phyloP scores from a whole-genome alignment of 2,797 vertebrate genomes.

The Melanotaenia parkinsoni region DNA sequence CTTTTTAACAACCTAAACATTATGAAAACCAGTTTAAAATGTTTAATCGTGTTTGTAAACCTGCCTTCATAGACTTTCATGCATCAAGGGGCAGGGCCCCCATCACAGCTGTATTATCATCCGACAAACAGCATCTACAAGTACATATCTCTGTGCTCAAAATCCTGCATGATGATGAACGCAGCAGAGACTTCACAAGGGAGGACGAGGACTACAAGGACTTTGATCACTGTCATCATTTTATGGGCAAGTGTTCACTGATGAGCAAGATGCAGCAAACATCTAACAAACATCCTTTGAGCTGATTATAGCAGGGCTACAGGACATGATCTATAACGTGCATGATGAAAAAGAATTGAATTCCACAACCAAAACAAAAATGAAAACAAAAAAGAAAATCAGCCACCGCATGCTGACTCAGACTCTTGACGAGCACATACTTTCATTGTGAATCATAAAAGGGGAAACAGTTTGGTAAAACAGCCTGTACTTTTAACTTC shows the following conservation, averaged over 20 bases:
- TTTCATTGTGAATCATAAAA: constrained; percentile 29
- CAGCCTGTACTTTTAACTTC: constrained; percentile 47
- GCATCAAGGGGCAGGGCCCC: neutral
- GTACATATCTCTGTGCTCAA: neutral
- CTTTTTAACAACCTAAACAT: neutral
- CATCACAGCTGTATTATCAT: neutral
- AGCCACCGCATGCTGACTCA: constrained; percentile 13
- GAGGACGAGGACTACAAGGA: neutral
- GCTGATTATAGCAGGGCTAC: neutral
- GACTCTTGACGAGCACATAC: neutral
- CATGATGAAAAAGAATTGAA: neutral
- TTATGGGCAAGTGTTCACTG: neutral
- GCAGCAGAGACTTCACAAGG: neutral
- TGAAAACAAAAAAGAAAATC: neutral
- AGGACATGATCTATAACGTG: neutral
- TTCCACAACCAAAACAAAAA: constrained; percentile 7
- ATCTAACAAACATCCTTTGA: neutral
- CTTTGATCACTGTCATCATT: neutral
- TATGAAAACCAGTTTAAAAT: no score
- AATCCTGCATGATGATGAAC: neutral
- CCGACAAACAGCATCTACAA: neutral
- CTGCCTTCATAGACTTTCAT: neutral
- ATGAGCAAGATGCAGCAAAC: neutral
- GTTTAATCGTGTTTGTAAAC: no score
- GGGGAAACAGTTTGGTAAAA: constrained; percentile 6